Base-by-base conservation (phyloP, 2,888 invertebrate species). In the Hyalella azteca region DNA sequence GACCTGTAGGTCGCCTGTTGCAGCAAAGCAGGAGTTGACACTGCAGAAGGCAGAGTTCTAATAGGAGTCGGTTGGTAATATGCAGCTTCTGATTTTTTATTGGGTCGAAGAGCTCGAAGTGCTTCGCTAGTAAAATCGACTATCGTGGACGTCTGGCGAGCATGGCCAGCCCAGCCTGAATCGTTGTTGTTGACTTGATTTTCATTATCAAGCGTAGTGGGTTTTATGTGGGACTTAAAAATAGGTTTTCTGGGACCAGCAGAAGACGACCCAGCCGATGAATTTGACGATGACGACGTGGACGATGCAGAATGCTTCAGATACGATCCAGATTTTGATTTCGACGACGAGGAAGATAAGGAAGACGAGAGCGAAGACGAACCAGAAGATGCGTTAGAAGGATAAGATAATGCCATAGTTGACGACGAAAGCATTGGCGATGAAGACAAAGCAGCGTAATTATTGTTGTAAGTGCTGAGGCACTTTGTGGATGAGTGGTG, bases 91-190 rank as follows among this genome's bases (percentile, higher is more conserved):
- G 78, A 50, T 9, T 80, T 73, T 40, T 82, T 77, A n/a, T 83
- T 83, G 1, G 83, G 81, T 48, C 82, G 81, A 50, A 85, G 83
- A n/a, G 85, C 85, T 22, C 83, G 79, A 15, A 87, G 85, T 81
- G 86, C 86, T 78, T 87, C 86, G 13, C 87, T 87, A 49, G 87
- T 87, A 85, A 87, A 85, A 86, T 88, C 86, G 85, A 88, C 86
- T 83, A 87, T 87, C 80, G 87, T 85, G 85, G 88, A 86, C 85
- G 87, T 86, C 86, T 86, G 82, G 11, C 84, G 85, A 80, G 49
- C 73, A 50, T 80, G 80, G 39, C 78, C 73, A 29, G 81, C 40
- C 84, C 84, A 84, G 11, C 82, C 83, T 77, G 75, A 26, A 9
- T 66, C 66, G 59, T 59, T 59, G 22, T 59, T 59, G 45, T 66